Evolutionary conservation across 2,888 invertebrate species (phyloP).

Genomic region (Lymantria monacha): DNA sequence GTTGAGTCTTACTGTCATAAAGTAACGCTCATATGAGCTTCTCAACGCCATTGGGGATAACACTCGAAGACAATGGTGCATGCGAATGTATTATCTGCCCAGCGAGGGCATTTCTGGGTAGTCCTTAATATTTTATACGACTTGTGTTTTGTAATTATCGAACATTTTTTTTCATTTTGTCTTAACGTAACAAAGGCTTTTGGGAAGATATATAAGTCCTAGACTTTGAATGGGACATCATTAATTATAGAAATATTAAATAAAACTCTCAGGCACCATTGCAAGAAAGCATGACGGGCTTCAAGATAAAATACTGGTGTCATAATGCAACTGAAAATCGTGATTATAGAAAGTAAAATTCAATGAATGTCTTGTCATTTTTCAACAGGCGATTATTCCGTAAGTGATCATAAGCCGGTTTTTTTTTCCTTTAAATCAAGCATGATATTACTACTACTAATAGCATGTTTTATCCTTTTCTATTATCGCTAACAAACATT

Average conservation of each 20-base stretch:
- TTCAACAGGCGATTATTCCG: slow-evolving; percentile 41
- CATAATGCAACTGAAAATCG: slow-evolving; percentile 17
- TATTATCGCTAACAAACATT: slow-evolving; percentile 16
- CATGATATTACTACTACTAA: slow-evolving; percentile 54
- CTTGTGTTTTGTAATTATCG: slow-evolving; percentile 12
- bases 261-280: slow-evolving; percentile 25
- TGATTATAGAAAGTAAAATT: slow-evolving; percentile 30
- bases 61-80: slow-evolving; percentile 36
- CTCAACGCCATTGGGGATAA: slow-evolving; percentile 23
- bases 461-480: slow-evolving; percentile 39
- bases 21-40: slow-evolving; percentile 30
- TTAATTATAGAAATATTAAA: slow-evolving; percentile 18
- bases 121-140: slow-evolving; percentile 18
- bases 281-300: slow-evolving; percentile 42
- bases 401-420: slow-evolving; percentile 79
- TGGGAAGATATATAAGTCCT: not conserved
- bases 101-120: slow-evolving; percentile 7
- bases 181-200: not conserved
- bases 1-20: slow-evolving; percentile 33
- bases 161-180: slow-evolving; percentile 10
- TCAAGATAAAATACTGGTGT: slow-evolving; percentile 16
- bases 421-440: slow-evolving; percentile 47
- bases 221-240: slow-evolving; percentile 19
- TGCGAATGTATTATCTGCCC: slow-evolving; percentile 35
- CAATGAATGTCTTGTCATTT: slow-evolving; percentile 34